Evolutionary conservation across 2,888 invertebrate species (phyloP).

Genomic region (Pyrgus malvae): DNA sequence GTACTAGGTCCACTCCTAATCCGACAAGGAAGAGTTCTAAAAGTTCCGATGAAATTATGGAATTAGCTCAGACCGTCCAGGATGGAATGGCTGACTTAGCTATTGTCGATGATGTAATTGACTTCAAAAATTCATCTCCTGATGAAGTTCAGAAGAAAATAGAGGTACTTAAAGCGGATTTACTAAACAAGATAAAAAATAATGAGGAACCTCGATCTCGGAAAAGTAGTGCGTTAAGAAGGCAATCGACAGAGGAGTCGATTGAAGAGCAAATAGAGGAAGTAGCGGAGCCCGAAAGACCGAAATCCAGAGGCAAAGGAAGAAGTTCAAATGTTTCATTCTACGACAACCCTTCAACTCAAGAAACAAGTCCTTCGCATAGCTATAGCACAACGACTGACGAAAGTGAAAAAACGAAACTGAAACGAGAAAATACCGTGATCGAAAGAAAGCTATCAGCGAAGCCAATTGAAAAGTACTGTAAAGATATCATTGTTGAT

Average conservation of each 20-base stretch:
- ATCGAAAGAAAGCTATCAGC: slow-evolving; percentile 51
- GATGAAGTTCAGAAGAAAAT: slow-evolving; percentile 64
- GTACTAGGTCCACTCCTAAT: slow-evolving; percentile 57
- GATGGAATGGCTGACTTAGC: slow-evolving; percentile 78
- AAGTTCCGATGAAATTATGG: slow-evolving; percentile 67
- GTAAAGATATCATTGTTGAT: slow-evolving; percentile 70
- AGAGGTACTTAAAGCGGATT: slow-evolving; percentile 62
- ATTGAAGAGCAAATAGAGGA: slow-evolving; percentile 60
- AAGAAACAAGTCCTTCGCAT: slow-evolving; percentile 37
- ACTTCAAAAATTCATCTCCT: slow-evolving; percentile 45
- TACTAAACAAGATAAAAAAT: slow-evolving; percentile 66
- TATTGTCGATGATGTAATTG: slow-evolving; percentile 59
- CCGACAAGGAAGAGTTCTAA: slow-evolving; percentile 59
- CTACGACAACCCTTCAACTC: slow-evolving; percentile 38
- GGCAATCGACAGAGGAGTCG: slow-evolving; percentile 60
- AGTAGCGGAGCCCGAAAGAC: slow-evolving; percentile 51
- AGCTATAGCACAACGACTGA: slow-evolving; percentile 40
- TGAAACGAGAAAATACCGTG: slow-evolving; percentile 48
- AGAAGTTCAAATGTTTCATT: slow-evolving; percentile 64
- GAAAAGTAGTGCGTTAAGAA: slow-evolving; percentile 56
- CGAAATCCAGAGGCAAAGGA: slow-evolving; percentile 61
- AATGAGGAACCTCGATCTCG: slow-evolving; percentile 56
- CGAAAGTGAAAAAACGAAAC: slow-evolving; percentile 38
- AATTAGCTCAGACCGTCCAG: slow-evolving; percentile 79
- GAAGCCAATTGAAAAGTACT: slow-evolving; percentile 67